A percentile compares a stretch with the other conserved stretches of the same genome.
These are phyloP conservation scores for Torymus texanus DNA, from an alignment of 2,888 invertebrate genomes.

Conservation along the genomic window DNA sequence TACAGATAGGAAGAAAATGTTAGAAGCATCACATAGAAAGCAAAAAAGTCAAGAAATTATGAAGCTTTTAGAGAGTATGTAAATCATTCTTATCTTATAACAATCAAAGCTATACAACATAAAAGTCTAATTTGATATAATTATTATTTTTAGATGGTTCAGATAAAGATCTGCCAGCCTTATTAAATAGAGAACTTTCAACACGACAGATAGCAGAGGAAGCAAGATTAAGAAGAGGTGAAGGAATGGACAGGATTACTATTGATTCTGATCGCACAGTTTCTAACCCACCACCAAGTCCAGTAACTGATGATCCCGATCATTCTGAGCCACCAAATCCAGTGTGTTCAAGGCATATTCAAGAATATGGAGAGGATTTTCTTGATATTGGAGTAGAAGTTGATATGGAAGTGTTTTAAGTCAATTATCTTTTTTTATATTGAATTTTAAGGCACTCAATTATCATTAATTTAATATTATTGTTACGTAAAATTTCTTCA, in stretches of 20 bases:
- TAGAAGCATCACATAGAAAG: constrained; percentile 75
- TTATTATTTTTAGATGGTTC: constrained; percentile 66
- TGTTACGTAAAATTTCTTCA: constrained; percentile 31
- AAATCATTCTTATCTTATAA: constrained; percentile 4
- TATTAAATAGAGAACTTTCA: constrained; percentile 79
- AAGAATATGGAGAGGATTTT: constrained; percentile 82
- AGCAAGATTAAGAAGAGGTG: constrained; percentile 75
- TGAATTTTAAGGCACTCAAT: constrained; percentile 37
- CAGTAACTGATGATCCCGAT: constrained; percentile 82
- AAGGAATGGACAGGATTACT: constrained; percentile 71
- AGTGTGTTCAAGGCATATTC: constrained; percentile 69
- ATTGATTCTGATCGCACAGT: constrained; percentile 76
- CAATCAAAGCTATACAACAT: constrained; percentile 20
- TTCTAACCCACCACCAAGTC: constrained; percentile 88
- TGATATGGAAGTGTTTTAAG: constrained; percentile 84
- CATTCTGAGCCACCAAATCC: constrained; percentile 67
- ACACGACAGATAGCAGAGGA: constrained; percentile 77
- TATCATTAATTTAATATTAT: constrained; percentile 48
- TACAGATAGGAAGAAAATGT: constrained; percentile 79
- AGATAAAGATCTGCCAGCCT: constrained; percentile 80
- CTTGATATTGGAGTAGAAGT: constrained; percentile 82
- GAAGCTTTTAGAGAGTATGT: constrained; percentile 70
- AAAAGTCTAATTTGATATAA: constrained; percentile 3
- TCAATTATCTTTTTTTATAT: constrained; percentile 41
- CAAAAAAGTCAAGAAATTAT: constrained; percentile 82